These are phyloP conservation scores for Dexiosoma caninum DNA, from an alignment of 2,888 invertebrate species.

Conservation along the genomic window DNA sequence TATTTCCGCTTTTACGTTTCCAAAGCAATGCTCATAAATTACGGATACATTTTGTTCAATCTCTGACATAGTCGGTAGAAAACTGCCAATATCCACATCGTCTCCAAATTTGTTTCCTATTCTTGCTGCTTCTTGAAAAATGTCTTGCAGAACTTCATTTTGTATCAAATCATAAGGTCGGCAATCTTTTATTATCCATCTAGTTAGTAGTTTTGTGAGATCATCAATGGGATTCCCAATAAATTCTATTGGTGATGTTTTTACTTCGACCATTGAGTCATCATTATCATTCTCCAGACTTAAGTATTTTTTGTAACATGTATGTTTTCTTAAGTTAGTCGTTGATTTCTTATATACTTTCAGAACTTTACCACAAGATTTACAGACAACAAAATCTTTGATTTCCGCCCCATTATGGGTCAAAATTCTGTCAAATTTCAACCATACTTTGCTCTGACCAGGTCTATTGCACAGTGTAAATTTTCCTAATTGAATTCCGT, in stretches of 20 bases:
- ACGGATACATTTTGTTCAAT: background rate
- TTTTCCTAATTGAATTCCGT: background rate
- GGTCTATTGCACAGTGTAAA: background rate
- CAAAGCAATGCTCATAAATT: background rate
- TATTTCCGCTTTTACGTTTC: background rate
- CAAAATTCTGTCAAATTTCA: background rate
- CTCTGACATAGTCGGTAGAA: background rate
- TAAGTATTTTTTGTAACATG: background rate
- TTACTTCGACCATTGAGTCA: background rate
- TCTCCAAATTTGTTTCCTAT: background rate
- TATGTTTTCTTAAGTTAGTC: slow-evolving; percentile 16
- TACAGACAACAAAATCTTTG: background rate
- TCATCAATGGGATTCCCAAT: background rate
- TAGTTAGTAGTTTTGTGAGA: background rate
- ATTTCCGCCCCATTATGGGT: background rate
- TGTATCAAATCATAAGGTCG: background rate
- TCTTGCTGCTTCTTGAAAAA: background rate
- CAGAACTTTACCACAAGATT: background rate
- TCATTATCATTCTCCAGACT: background rate
- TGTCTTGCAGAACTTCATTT: background rate
- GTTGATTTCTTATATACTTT: background rate
- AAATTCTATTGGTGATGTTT: background rate
- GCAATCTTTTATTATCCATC: background rate
- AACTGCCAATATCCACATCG: background rate
- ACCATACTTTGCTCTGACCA: slow-evolving; percentile 3